Evolutionary conservation across 2,888 invertebrate genomes (phyloP).

Genomic region (Melipona beecheii): DNA sequence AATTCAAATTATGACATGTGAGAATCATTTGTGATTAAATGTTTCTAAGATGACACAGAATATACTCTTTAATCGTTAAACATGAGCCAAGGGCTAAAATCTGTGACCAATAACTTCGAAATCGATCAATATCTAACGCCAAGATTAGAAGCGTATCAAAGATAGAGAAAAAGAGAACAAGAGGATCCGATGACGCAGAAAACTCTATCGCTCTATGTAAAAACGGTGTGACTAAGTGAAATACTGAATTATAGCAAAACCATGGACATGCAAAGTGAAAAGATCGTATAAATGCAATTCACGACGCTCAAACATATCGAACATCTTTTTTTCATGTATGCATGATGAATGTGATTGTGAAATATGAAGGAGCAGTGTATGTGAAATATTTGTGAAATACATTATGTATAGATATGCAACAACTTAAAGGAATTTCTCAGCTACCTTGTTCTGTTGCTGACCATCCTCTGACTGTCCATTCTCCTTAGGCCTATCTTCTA

Average conservation of each 20-base stretch:
- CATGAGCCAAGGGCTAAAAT: slow-evolving; percentile 42
- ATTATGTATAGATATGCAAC: slow-evolving; percentile 45
- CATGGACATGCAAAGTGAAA: slow-evolving; percentile 73
- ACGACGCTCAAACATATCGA: slow-evolving; percentile 68
- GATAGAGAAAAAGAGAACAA: slow-evolving; percentile 20
- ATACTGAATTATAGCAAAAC: slow-evolving; percentile 62
- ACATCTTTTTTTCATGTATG: slow-evolving; percentile 60
- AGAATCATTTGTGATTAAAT: slow-evolving; percentile 19
- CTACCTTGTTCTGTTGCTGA: slow-evolving; percentile 86
- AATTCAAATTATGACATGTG: not conserved
- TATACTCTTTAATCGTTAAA: slow-evolving; percentile 18
- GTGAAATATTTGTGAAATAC: slow-evolving; percentile 64
- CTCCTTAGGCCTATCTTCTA: slow-evolving; percentile 90
- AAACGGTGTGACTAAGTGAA: slow-evolving; percentile 31
- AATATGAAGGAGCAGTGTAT: slow-evolving; percentile 68
- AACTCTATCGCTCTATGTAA: slow-evolving; percentile 27
- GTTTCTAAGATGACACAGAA: slow-evolving; percentile 9
- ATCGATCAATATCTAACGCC: slow-evolving; percentile 30
- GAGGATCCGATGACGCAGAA: slow-evolving; percentile 33
- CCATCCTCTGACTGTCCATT: slow-evolving; percentile 90
- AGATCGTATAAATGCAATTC: slow-evolving; percentile 68
- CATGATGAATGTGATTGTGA: slow-evolving; percentile 65
- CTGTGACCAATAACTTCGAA: slow-evolving; percentile 50
- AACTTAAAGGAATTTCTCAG: slow-evolving; percentile 32
- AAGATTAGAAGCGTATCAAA: slow-evolving; percentile 39